phyloP scores from a whole-genome alignment of 2,113 vertebrate genomes.

The Porphyrio hochstetteri region DNA sequence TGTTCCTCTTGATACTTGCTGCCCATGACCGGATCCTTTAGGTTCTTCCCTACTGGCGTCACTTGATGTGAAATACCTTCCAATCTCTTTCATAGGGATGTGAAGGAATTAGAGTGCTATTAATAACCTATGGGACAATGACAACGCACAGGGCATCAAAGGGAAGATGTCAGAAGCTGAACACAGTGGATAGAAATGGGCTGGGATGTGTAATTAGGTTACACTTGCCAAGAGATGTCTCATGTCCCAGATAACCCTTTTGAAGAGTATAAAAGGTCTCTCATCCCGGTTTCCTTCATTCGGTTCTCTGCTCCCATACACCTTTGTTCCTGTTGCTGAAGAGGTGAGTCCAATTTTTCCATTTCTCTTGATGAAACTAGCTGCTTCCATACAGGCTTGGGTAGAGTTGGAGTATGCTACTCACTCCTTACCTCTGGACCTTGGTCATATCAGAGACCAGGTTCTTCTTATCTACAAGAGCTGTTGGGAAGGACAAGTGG shows the following conservation, averaged over 20 bases:
- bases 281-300: neutral
- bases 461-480: neutral
- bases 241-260: constrained; percentile 47
- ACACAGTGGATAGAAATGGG: constrained; percentile 29
- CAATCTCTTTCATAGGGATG: constrained; percentile 40
- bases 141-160: constrained; percentile 42
- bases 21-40: neutral
- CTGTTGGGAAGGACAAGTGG: fast-evolving
- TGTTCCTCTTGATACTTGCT: neutral
- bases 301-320: neutral
- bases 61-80: constrained; percentile 38
- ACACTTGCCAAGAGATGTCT: constrained; percentile 25
- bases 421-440: neutral
- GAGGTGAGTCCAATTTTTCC: constrained; percentile 6
- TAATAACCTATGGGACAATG: constrained; percentile 51
- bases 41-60: neutral
- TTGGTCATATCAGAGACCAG: neutral
- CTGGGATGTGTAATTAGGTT: constrained; percentile 56
- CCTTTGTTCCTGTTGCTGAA: neutral
- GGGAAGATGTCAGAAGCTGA: constrained; percentile 42
- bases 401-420: neutral
- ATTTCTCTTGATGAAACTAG: neutral
- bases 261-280: constrained; percentile 52
- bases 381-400: neutral
- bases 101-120: neutral